Evolutionary conservation across 2,797 vertebrate species (phyloP), one percentile per base, ranked within the genome.

Genomic region (Chaunax sp.): DNA sequence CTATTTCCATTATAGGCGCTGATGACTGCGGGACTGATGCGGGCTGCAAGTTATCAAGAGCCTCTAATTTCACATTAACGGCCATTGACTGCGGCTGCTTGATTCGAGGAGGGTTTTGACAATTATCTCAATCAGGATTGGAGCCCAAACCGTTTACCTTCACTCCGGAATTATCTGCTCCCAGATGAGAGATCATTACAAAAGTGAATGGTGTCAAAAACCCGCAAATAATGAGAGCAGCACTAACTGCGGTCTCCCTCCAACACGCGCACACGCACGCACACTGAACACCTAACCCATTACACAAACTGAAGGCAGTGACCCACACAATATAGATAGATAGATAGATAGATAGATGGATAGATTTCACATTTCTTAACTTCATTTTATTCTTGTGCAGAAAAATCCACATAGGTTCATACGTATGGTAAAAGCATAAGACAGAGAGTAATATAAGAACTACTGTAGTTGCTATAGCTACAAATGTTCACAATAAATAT

Each of bases 61-160:
- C 96, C 95, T 97, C 97, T 99, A 98, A 99, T 99, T 98, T 98
- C 96, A 93, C 97, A 99, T 99, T 99, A 98, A 97, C 96, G 92
- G 95, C 97, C 96, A 98, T 98, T 99, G 97, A 99, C 97, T 99
- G 97, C 94, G 91, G 92, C 94, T 76, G 95, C 96, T 96, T 98
- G 96, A 98, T 98, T 98, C 95, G 93, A 98, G 96, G 95, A 79
- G 80, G 92, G 96, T 97, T 96, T 95, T 94, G 95, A 98, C 97
- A 98, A 99, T 98, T 98, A 98, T 96, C 96, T 97, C 97, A 99
- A 98, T 99, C 97, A 99, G 97, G 96, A 97, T 94, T 94, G 95
- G 96, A 96, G 97, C 95, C 94, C 95, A 95, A 94, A 97, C 97
- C 96, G 95, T 98, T 99, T 94, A 96, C 95, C 95, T 97, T 98